Evolutionary conservation across 2,797 vertebrate genomes (phyloP).

Genomic region (Typhlichthys eigenmanni): DNA sequence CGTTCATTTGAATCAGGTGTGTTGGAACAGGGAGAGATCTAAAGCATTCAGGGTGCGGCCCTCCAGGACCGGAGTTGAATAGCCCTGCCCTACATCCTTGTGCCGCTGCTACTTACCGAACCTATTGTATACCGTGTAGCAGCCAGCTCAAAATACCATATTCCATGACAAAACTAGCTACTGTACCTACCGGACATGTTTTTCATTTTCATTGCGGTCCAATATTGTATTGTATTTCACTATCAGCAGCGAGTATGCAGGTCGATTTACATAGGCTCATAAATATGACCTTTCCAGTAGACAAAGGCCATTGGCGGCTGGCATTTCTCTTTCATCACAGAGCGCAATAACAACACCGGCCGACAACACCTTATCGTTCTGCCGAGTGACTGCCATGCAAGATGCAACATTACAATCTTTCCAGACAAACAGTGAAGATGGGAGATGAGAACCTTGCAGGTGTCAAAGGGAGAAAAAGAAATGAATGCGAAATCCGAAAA

Average conservation of each 20-base stretch:
- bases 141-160: too few relatives aligned
- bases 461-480: slow-evolving; percentile 17
- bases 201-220: slow-evolving; percentile 48
- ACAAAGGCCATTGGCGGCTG: slow-evolving; percentile 47
- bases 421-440: slow-evolving; percentile 30
- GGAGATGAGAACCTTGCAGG: slow-evolving; percentile 18
- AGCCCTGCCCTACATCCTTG: too few relatives aligned
- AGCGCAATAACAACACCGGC: slow-evolving; percentile 45
- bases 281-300: slow-evolving; percentile 48
- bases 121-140: too few relatives aligned
- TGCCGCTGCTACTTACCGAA: too few relatives aligned
- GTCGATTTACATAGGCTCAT: slow-evolving; percentile 56
- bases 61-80: too few relatives aligned
- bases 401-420: slow-evolving; percentile 28
- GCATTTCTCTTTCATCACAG: slow-evolving; percentile 47
- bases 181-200: slow-evolving; percentile 1
- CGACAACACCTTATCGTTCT: slow-evolving; percentile 34
- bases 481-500: slow-evolving; percentile 9
- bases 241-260: slow-evolving; percentile 61
- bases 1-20: too few relatives aligned
- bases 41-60: too few relatives aligned
- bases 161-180: not conserved
- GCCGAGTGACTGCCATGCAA: slow-evolving; percentile 26
- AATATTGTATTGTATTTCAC: slow-evolving; percentile 67
- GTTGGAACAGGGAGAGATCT: too few relatives aligned